Base-by-base conservation (phyloP, 1,140 invertebrate genomes). In the Delia radicum region DNA sequence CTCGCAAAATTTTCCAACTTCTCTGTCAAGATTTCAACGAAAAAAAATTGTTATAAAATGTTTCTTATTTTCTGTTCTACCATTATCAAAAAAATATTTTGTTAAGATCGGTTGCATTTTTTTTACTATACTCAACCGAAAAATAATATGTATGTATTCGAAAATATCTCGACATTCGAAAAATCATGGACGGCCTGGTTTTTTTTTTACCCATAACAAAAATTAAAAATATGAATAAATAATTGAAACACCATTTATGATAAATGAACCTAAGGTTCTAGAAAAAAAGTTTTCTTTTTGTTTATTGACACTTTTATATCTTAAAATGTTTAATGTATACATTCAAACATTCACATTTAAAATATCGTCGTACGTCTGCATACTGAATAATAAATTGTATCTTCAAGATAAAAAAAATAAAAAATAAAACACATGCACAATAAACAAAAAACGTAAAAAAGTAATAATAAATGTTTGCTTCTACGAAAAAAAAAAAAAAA, bases 261-360 rank as follows among this genome's bases (percentile, higher is more conserved):
- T 69, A 69, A 69, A 69, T 69, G 65, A 69, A 69, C 65, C 65
- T 69, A 69, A 69, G 65, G 65, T 69, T 69, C 65, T 69, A 69
- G 65, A 69, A 69, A 67, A 69, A 69, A 69, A 33, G 48, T 69
- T 69, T 37, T 21, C 24, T 69, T 33, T 69, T 69, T 33, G 37
- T 69, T 69, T 69, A 69, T 69, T 69, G 65, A 69, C 65, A 69
- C 65, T 33, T 69, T 31, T 33, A 33, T 69, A 65, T 65, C 62
- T 65, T 10, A 65, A 65, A n/a, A n/a, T 65, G 28, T 13, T 65
- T 65, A 28, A 42, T 42, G 37, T 42, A 15, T 42, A 42, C 37
- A 42, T 42, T 42, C 37, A 65, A 15, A 42, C 37, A 42, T 42
- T 42, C 37, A 65, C 7, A 65, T 65, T 65, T 2, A 28, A 65